Evolutionary conservation across 2,888 invertebrate genomes (phyloP).

Genomic region (Scaptomyza reducta): DNA sequence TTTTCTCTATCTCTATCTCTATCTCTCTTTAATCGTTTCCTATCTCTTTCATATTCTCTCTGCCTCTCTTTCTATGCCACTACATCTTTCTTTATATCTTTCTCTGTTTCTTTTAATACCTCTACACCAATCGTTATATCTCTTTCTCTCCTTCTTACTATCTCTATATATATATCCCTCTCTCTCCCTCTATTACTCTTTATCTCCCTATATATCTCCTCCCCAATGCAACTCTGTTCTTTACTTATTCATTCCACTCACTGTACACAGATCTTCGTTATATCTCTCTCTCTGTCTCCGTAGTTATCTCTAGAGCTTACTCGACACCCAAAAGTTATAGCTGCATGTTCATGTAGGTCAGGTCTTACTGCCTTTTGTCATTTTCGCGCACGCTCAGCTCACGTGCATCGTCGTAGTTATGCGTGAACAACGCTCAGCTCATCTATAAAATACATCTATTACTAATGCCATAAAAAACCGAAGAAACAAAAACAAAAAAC

Average conservation of each 20-base stretch:
- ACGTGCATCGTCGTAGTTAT: slow-evolving; percentile 12
- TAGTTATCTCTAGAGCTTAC: not conserved
- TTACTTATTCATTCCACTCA: not conserved
- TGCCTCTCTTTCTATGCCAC: too few species aligned
- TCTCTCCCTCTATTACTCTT: not conserved
- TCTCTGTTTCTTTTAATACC: not conserved
- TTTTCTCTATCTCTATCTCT: too few species aligned
- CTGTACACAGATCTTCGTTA: not conserved
- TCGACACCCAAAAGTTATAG: not conserved
- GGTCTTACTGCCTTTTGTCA: not conserved
- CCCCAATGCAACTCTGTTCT: slow-evolving; percentile 1
- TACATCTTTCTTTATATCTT: too few species aligned
- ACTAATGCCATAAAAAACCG: slow-evolving; percentile 36
- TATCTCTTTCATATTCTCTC: too few species aligned
- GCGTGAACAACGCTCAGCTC: slow-evolving; percentile 17
- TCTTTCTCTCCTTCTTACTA: not conserved
- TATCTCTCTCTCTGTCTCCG: not conserved
- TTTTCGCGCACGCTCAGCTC: slow-evolving; percentile 2
- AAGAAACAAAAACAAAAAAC: not conserved
- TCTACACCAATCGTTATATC: not conserved
- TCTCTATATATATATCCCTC: not conserved
- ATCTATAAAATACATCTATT: slow-evolving; percentile 37
- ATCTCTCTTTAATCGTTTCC: too few species aligned
- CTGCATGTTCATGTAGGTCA: slow-evolving; percentile 1
- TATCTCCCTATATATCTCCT: not conserved